phyloP scores from a whole-genome alignment of 2,113 vertebrate genomes.

The Cyanocitta stelleri region DNA sequence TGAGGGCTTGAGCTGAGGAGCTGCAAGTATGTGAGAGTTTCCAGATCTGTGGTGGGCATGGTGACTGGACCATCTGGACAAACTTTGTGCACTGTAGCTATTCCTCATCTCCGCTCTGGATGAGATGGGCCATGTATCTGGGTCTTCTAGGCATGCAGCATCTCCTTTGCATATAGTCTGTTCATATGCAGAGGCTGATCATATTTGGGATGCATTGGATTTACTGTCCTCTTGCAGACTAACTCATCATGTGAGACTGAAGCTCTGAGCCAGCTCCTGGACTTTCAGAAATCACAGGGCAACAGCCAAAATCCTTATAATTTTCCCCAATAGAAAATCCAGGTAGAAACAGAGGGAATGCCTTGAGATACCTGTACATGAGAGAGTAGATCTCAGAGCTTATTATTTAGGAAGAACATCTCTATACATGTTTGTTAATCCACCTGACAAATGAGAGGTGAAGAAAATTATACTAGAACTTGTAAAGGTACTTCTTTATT shows the following conservation, averaged over 20 bases:
- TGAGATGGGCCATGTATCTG: neutral
- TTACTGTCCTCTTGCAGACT: neutral
- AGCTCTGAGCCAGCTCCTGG: neutral
- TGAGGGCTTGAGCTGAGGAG: neutral
- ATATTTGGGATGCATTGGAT: neutral
- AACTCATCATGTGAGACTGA: neutral
- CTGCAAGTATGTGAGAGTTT: neutral
- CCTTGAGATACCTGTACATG: neutral
- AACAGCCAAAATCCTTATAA: neutral
- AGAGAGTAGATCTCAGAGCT: neutral
- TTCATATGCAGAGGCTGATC: neutral
- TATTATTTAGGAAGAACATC: neutral
- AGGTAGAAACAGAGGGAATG: neutral
- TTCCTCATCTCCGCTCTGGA: neutral
- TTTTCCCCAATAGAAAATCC: accelerated
- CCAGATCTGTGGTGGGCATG: neutral
- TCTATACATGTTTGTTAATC: neutral
- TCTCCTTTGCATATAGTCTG: neutral
- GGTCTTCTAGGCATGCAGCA: neutral
- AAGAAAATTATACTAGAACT: neutral
- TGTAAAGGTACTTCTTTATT: neutral
- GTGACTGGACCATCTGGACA: neutral
- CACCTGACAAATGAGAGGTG: neutral
- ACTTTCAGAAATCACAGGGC: neutral
- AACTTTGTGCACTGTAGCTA: neutral